These are phyloP conservation scores for Cebidichthys violaceus DNA, from an alignment of 2,113 vertebrate genomes.

Conservation along the genomic window DNA sequence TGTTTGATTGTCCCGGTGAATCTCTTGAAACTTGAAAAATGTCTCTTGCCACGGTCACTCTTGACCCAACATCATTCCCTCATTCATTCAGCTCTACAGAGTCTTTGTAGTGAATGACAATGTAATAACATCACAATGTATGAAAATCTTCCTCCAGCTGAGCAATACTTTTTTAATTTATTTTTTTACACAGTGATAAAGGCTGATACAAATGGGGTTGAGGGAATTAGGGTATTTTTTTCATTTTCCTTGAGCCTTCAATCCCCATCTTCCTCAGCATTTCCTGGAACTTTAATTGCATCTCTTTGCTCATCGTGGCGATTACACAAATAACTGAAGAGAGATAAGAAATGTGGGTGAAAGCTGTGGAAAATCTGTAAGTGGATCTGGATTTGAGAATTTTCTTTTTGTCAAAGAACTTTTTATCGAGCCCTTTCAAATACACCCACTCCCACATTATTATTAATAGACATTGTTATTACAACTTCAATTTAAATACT, in stretches of 20 bases:
- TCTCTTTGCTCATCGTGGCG: not conserved
- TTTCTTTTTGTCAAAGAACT: not conserved
- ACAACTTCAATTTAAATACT: not conserved
- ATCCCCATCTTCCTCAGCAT: not conserved
- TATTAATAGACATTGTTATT: not conserved
- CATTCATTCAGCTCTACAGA: not conserved
- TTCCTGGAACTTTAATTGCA: not conserved
- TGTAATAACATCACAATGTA: not conserved
- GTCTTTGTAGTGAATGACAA: not conserved
- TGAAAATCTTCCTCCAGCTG: not conserved
- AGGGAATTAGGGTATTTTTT: too few relatives aligned
- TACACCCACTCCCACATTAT: not conserved
- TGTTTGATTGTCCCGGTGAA: slow-evolving; percentile 4
- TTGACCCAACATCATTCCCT: not conserved
- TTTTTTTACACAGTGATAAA: not conserved
- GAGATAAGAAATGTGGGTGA: not conserved
- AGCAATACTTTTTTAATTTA: not conserved
- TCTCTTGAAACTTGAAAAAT: not conserved
- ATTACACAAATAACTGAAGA: not conserved
- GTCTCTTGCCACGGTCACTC: not conserved
- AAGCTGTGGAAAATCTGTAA: not conserved
- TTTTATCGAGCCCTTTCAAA: not conserved
- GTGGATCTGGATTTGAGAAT: not conserved
- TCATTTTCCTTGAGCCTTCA: not conserved
- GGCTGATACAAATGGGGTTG: too few relatives aligned